A percentile compares a stretch with the other conserved stretches of the same genome.
Evolutionary conservation across 2,888 invertebrate genomes (phyloP).

Genomic region (Subacronicta megacephala): DNA sequence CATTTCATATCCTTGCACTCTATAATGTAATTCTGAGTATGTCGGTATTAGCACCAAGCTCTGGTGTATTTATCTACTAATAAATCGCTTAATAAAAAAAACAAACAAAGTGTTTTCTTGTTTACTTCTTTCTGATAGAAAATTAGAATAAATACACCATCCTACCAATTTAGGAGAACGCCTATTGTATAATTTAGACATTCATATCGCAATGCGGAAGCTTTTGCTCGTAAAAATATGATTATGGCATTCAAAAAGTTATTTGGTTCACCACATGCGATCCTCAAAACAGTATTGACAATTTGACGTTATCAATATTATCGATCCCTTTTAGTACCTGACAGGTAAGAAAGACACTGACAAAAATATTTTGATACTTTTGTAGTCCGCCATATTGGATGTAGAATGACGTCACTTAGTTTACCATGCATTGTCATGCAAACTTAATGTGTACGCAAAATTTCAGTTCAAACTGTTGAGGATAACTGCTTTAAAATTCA

Average conservation of each 20-base stretch:
- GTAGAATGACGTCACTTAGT: too few species aligned
- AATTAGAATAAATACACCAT: constrained; percentile 32
- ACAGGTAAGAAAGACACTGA: not conserved
- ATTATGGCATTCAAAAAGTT: constrained; percentile 42
- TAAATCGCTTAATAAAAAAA: too few species aligned
- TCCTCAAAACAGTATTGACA: constrained; percentile 10
- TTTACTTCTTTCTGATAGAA: constrained; percentile 16
- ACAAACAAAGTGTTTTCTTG: not conserved
- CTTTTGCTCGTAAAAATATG: constrained; percentile 44
- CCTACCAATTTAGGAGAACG: constrained; percentile 21
- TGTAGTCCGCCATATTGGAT: too few species aligned
- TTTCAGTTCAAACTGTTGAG: too few species aligned
- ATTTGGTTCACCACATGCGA: constrained; percentile 49
- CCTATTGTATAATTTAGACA: constrained; percentile 34
- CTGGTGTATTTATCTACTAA: too few species aligned
- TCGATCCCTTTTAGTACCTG: constrained; percentile 20
- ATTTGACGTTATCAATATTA: constrained; percentile 20
- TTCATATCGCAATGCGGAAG: constrained; percentile 41
- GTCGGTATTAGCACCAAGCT: too few species aligned
- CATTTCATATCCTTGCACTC: too few species aligned
- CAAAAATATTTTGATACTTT: too few species aligned
- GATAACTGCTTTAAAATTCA: too few species aligned
- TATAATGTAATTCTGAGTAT: too few species aligned
- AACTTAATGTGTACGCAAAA: too few species aligned
- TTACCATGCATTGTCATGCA: too few species aligned